Evolutionary conservation across 2,797 vertebrate species (phyloP).

Genomic region (Spea hammondii): DNA sequence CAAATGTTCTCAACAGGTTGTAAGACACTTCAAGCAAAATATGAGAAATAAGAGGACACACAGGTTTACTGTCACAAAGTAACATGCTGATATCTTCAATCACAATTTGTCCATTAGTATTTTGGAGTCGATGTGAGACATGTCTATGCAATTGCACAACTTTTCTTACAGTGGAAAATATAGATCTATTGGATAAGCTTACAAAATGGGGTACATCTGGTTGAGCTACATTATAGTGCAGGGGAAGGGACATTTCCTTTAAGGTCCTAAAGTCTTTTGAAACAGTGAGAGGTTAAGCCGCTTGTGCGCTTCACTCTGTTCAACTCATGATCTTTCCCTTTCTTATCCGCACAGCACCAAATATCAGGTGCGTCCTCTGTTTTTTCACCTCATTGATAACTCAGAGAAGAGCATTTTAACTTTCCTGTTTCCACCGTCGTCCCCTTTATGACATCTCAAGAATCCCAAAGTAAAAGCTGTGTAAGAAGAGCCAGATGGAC

Average conservation of each 20-base stretch:
- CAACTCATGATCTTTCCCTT: not conserved
- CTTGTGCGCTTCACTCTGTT: conserved; percentile 44
- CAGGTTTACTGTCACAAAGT: conserved; percentile 73
- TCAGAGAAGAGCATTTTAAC: not conserved
- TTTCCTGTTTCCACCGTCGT: not conserved
- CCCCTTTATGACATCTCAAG: conserved; percentile 31
- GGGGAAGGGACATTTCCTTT: conserved; percentile 70
- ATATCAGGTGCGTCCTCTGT: not conserved
- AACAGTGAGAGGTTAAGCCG: conserved; percentile 56
- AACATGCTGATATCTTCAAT: conserved; percentile 88
- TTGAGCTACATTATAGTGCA: conserved; percentile 86
- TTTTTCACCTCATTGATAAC: not conserved
- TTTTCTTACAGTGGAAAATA: conserved; percentile 21
- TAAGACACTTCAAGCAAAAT: conserved; percentile 99
- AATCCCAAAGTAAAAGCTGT: conserved; percentile 21
- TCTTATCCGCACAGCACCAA: not conserved
- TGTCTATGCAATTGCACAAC: conserved; percentile 41
- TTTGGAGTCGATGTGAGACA: conserved; percentile 82
- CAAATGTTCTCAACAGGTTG: conserved; percentile 81
- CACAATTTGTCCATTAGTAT: conserved; percentile 80
- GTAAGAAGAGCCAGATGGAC: conserved; percentile 16
- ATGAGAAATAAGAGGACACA: conserved; percentile 77
- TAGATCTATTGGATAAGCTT: conserved; percentile 80
- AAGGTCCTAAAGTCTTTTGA: conserved; percentile 66
- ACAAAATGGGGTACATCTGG: conserved; percentile 68